Evolutionary conservation across 2,888 invertebrate genomes (phyloP).

Genomic region (Branchipolynoe longqiensis): DNA sequence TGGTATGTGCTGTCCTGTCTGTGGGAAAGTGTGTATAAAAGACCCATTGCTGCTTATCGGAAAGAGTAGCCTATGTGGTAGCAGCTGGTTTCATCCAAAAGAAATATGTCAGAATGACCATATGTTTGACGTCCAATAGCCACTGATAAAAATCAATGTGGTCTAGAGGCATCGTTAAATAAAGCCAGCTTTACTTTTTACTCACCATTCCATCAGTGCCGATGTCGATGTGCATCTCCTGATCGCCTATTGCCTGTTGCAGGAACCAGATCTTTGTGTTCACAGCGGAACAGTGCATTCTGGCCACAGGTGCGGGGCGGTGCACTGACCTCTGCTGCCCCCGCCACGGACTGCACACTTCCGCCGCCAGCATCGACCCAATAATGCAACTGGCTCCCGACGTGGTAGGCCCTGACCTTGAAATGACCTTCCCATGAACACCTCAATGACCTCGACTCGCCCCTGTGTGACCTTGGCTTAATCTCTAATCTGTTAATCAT

Average conservation of each 20-base stretch:
- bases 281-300: constrained; percentile 51
- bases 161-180: too few relatives aligned
- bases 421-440: constrained; percentile 16
- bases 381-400: constrained; percentile 60
- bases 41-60: too few relatives aligned
- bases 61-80: too few relatives aligned
- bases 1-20: too few relatives aligned
- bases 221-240: neutral
- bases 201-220: too few relatives aligned
- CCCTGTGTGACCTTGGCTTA: constrained; percentile 24
- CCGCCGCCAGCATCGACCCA: constrained; percentile 31
- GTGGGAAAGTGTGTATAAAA: too few relatives aligned
- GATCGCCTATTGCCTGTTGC: constrained; percentile 14
- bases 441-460: constrained; percentile 6
- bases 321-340: constrained; percentile 23
- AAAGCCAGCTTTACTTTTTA: too few relatives aligned
- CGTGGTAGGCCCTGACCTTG: constrained; percentile 56
- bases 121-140: too few relatives aligned
- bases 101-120: too few relatives aligned
- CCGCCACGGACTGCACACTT: constrained; percentile 21
- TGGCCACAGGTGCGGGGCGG: neutral
- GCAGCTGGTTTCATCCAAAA: too few relatives aligned
- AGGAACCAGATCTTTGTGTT: constrained; percentile 56
- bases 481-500: neutral
- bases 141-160: too few relatives aligned